phyloP scores from a whole-genome alignment of 1,140 invertebrate species.

The Tribolium castaneum region DNA sequence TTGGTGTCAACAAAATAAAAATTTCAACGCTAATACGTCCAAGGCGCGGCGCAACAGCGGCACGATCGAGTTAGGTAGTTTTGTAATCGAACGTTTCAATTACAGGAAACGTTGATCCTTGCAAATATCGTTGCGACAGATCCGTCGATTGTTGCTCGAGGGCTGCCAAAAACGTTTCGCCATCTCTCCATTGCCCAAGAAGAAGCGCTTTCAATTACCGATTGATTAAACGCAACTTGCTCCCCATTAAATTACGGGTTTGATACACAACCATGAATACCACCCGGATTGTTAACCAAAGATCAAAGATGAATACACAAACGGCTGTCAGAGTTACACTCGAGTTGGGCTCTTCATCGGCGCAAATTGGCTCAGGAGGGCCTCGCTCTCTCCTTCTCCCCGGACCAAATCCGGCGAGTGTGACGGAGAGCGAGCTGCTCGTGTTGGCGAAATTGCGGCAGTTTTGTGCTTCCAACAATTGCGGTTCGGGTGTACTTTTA shows the following conservation, averaged over 20 bases:
- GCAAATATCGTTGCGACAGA: conserved; percentile 39
- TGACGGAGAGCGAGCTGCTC: conserved; percentile 34
- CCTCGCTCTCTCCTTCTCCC: conserved; percentile 10
- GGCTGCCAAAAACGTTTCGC: conserved; percentile 8
- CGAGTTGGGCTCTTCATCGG: conserved; percentile 44
- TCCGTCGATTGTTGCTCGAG: conserved; percentile 27
- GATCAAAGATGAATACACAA: conserved; percentile 56
- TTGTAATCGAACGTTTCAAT: conserved; percentile 41
- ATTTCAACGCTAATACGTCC: neutral
- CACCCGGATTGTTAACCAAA: conserved; percentile 52
- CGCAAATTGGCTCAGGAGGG: conserved; percentile 44
- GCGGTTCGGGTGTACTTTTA: conserved; percentile 40
- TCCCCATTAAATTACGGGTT: conserved; percentile 52
- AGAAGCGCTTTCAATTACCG: conserved; percentile 23
- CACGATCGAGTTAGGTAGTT: conserved; percentile 17
- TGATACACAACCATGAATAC: conserved; percentile 45
- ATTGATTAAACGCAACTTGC: conserved; percentile 37
- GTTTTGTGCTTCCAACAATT: conserved; percentile 44
- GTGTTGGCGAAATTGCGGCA: conserved; percentile 49
- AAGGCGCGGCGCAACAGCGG: neutral
- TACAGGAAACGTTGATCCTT: conserved; percentile 33
- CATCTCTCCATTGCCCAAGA: neutral
- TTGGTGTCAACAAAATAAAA: conserved; percentile 1
- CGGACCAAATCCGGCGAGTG: neutral
- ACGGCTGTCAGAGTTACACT: conserved; percentile 48